A percentile compares a stretch with the other conserved stretches of the same genome.
Evolutionary conservation across 2,888 invertebrate species (phyloP).

Genomic region (Anthophora plumipes): DNA sequence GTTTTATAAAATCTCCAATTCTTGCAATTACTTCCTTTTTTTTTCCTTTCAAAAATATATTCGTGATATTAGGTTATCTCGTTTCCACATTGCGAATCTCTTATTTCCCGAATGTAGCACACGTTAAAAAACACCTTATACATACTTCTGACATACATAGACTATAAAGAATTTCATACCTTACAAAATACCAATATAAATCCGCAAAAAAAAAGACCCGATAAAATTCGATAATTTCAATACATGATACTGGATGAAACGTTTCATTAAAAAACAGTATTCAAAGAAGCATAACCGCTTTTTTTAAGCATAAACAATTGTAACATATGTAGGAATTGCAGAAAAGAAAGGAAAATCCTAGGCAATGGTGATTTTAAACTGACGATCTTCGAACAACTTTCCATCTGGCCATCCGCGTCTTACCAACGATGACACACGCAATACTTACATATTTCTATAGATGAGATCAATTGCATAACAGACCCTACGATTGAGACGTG

Average conservation of each 20-base stretch:
- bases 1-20: slow-evolving; percentile 41
- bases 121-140: slow-evolving; percentile 46
- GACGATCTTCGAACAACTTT: too few relatives aligned
- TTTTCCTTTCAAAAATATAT: slow-evolving; percentile 52
- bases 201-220: slow-evolving; percentile 74
- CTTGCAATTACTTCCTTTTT: slow-evolving; percentile 1
- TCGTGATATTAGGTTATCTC: slow-evolving; percentile 28
- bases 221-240: slow-evolving; percentile 39
- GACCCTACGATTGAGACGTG: too few relatives aligned
- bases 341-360: too few relatives aligned
- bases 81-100: slow-evolving; percentile 34
- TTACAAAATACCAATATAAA: slow-evolving; percentile 72
- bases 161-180: slow-evolving; percentile 76
- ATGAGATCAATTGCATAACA: too few relatives aligned
- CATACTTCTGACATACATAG: slow-evolving; percentile 64
- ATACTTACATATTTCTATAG: too few relatives aligned
- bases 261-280: slow-evolving; percentile 18
- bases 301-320: slow-evolving; percentile 49
- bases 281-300: slow-evolving; percentile 45
- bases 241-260: slow-evolving; percentile 19
- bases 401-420: too few relatives aligned
- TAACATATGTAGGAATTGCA: slow-evolving; percentile 58
- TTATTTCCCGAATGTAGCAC: slow-evolving; percentile 47
- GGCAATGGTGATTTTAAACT: too few relatives aligned
- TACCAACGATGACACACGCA: too few relatives aligned